Percentiles rank a stretch among this genome's conserved stretches.
These are phyloP conservation scores for Chrysomela aeneicollis DNA, from an alignment of 2,888 invertebrate genomes.

Conservation along the genomic window DNA sequence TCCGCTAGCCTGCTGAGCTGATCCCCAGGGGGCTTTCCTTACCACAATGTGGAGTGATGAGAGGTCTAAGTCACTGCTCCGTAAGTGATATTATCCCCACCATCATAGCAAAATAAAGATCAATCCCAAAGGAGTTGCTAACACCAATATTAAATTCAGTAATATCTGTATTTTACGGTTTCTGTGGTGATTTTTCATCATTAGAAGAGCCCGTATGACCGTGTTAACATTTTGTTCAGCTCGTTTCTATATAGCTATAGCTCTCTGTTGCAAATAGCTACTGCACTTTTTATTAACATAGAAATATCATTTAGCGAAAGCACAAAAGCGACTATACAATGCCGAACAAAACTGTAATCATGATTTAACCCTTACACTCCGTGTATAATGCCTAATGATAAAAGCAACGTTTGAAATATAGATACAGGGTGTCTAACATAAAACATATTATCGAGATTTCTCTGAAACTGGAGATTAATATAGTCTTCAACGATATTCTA, in stretches of 20 bases:
- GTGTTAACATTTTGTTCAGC: neutral
- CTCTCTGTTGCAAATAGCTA: neutral
- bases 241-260: neutral
- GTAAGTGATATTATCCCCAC: too few species aligned
- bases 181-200: neutral
- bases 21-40: too few species aligned
- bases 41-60: too few species aligned
- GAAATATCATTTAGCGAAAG: neutral
- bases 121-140: too few species aligned
- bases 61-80: too few species aligned
- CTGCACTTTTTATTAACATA: slow-evolving; percentile 1
- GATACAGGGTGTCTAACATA: neutral
- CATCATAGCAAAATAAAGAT: too few species aligned
- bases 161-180: neutral
- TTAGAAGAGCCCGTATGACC: neutral
- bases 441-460: too few species aligned
- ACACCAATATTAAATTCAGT: too few species aligned
- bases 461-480: too few species aligned
- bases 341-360: slow-evolving; percentile 24
- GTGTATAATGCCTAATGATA: slow-evolving; percentile 32
- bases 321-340: slow-evolving; percentile 1
- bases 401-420: slow-evolving; percentile 30
- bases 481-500: too few species aligned
- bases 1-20: too few species aligned
- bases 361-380: slow-evolving; percentile 32